phyloP scores from a whole-genome alignment of 2,113 vertebrate species.

The Vidua macroura region DNA sequence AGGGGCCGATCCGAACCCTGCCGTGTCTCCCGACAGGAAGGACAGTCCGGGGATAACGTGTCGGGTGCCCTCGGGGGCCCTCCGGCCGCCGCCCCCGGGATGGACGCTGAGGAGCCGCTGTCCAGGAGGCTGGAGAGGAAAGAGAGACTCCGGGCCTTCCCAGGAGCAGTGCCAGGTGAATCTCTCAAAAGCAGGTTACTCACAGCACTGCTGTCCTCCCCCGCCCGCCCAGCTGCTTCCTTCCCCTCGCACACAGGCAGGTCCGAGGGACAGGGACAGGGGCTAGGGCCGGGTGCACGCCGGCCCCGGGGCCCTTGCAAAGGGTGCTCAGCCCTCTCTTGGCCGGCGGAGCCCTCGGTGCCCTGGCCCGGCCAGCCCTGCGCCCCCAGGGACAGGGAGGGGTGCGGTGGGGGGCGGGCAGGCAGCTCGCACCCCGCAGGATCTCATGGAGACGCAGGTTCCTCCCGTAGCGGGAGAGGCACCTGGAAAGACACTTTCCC shows the following conservation, averaged over 20 bases:
- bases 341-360: not conserved
- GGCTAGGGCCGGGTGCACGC: not conserved
- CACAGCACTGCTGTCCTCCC: not conserved
- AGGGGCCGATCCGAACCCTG: not conserved
- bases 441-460: not conserved
- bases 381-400: not conserved
- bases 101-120: not conserved
- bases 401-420: not conserved
- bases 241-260: not conserved
- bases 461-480: not conserved
- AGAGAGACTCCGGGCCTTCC: not conserved
- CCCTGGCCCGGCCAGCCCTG: not conserved
- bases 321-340: not conserved
- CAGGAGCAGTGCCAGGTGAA: not conserved
- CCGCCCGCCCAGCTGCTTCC: not conserved
- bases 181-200: not conserved
- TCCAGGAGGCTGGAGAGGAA: not conserved
- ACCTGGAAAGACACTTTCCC: conserved; percentile 20
- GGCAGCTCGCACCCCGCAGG: not conserved
- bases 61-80: not conserved
- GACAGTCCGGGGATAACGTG: not conserved
- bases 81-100: not conserved
- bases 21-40: not conserved
- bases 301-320: not conserved
- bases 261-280: not conserved